phyloP scores from a whole-genome alignment of 2,113 vertebrate genomes.

The Eolophus roseicapilla region DNA sequence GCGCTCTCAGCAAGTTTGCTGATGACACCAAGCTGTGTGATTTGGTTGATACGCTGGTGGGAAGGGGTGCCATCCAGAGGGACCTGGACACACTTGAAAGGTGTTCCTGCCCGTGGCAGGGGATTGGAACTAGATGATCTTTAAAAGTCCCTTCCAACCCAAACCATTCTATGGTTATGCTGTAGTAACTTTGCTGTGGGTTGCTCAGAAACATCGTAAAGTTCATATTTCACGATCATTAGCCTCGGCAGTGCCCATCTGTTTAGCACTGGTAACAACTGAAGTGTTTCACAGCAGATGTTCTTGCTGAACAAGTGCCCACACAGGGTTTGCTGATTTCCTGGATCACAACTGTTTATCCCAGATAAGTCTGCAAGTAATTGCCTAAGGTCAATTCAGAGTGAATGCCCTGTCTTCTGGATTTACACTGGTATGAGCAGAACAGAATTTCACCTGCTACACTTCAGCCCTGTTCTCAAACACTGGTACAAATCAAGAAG shows the following conservation, averaged over 20 bases:
- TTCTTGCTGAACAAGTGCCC: slow-evolving; percentile 33
- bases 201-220: neutral
- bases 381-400: neutral
- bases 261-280: neutral
- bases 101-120: neutral
- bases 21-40: neutral
- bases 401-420: neutral
- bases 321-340: neutral
- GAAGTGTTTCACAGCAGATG: slow-evolving; percentile 45
- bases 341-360: slow-evolving; percentile 18
- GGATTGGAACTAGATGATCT: neutral
- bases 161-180: neutral
- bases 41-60: neutral
- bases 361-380: slow-evolving; percentile 11
- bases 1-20: neutral
- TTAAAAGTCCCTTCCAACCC: neutral
- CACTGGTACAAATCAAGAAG: neutral
- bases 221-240: slow-evolving; percentile 22
- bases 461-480: neutral
- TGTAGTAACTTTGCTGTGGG: neutral
- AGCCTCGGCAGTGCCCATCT: slow-evolving; percentile 30
- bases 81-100: neutral
- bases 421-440: neutral
- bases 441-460: neutral
- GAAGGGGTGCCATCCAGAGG: neutral